These are phyloP conservation scores for Speoplatyrhinus poulsoni DNA, from an alignment of 2,113 vertebrate species.

Conservation along the genomic window DNA sequence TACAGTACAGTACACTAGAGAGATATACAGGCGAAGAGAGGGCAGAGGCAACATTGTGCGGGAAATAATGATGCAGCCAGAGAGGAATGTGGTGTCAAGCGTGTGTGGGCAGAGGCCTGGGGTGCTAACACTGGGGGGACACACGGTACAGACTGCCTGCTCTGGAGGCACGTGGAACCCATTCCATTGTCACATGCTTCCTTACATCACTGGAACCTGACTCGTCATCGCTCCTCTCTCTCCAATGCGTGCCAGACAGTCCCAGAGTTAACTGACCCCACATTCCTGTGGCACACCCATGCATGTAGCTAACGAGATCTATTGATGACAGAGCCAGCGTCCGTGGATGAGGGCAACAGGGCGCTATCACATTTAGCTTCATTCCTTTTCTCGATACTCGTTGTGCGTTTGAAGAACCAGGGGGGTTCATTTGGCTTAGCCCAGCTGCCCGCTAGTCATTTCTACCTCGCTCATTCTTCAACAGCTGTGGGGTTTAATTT, in stretches of 20 bases:
- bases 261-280: slow-evolving; percentile 27
- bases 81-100: slow-evolving; percentile 48
- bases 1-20: slow-evolving; percentile 12
- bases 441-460: background rate
- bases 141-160: slow-evolving; percentile 22
- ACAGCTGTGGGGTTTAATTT: background rate
- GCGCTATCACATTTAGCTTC: slow-evolving; percentile 6
- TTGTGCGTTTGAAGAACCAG: background rate
- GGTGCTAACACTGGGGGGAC: slow-evolving; percentile 19
- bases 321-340: slow-evolving; percentile 18
- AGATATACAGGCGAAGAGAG: slow-evolving; percentile 21
- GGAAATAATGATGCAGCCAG: slow-evolving; percentile 37
- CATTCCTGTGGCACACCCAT: slow-evolving; percentile 19
- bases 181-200: slow-evolving; percentile 30
- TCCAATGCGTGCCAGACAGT: background rate
- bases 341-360: slow-evolving; percentile 14
- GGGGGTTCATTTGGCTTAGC: background rate
- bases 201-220: slow-evolving; percentile 16
- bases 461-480: background rate
- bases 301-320: slow-evolving; percentile 40
- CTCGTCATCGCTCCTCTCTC: background rate
- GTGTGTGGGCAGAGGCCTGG: slow-evolving; percentile 24
- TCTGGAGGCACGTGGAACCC: slow-evolving; percentile 27
- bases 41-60: slow-evolving; percentile 37
- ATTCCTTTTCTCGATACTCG: slow-evolving; percentile 3